phyloP scores from a whole-genome alignment of 2,888 invertebrate species.

The Apotomis betuletana region DNA sequence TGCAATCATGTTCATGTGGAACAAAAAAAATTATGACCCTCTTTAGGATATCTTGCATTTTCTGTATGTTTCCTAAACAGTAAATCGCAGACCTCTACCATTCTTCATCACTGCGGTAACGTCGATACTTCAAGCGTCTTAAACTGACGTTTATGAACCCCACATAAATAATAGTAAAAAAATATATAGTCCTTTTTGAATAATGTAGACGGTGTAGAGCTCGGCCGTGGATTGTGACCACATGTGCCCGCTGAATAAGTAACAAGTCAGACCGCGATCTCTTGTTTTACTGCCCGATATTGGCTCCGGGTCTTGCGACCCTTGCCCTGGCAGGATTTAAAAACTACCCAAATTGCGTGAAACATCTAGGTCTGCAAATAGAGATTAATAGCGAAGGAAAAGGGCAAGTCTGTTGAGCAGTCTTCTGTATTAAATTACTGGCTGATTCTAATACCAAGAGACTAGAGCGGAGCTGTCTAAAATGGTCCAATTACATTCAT shows the following conservation, averaged over 20 bases:
- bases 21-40: too few species aligned
- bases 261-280: conserved; percentile 63
- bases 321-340: conserved; percentile 49
- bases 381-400: background rate
- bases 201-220: conserved; percentile 49
- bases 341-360: conserved; percentile 4
- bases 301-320: conserved; percentile 59
- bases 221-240: conserved; percentile 66
- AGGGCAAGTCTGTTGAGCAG: too few species aligned
- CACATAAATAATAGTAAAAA: conserved; percentile 38
- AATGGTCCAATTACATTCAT: too few species aligned
- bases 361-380: conserved; percentile 2
- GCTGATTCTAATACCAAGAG: too few species aligned
- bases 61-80: too few species aligned
- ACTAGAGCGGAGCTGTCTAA: too few species aligned
- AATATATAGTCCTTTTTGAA: conserved; percentile 51
- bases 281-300: conserved; percentile 72
- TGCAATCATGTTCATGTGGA: too few species aligned
- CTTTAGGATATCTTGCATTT: too few species aligned
- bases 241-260: conserved; percentile 77
- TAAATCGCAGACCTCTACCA: too few species aligned
- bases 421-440: too few species aligned
- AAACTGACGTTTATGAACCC: conserved; percentile 21
- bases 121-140: background rate
- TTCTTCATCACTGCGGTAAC: background rate